A percentile compares a stretch with the other conserved stretches of the same genome.
Evolutionary conservation across 2,113 vertebrate species (phyloP).

Genomic region (Hyperopisus bebe): DNA sequence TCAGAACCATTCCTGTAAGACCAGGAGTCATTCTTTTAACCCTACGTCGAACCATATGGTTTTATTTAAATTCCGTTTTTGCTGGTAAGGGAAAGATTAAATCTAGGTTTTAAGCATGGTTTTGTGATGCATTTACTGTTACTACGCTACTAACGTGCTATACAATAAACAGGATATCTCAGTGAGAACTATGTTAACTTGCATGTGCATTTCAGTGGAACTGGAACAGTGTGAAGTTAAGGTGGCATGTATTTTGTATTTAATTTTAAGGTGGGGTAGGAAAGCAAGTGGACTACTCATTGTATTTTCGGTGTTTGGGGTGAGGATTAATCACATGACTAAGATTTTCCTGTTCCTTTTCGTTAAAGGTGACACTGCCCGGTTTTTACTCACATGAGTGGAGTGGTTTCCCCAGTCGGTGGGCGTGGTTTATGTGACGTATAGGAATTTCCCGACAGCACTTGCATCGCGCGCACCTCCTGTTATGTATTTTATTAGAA

Average conservation of each 20-base stretch:
- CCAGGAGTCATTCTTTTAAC: no score
- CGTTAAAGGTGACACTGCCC: neutral
- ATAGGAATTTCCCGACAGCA: neutral
- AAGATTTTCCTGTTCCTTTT: neutral
- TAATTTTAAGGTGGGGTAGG: neutral
- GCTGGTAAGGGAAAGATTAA: no score
- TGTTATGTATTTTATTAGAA: neutral
- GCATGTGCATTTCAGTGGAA: neutral
- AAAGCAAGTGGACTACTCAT: neutral
- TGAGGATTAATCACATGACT: neutral
- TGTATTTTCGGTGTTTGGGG: neutral
- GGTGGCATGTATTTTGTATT: neutral
- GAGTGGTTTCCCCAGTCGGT: neutral
- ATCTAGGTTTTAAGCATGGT: neutral
- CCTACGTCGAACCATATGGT: no score
- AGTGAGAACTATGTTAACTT: neutral
- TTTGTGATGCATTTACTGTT: neutral
- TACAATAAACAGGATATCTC: neutral
- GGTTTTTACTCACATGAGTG: neutral
- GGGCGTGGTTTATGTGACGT: neutral
- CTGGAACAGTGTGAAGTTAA: neutral
- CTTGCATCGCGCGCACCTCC: neutral
- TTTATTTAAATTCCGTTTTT: neutral
- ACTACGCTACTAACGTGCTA: neutral
- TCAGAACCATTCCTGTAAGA: no score